These are phyloP conservation scores for Callospermophilus lateralis DNA, from an alignment of 2,113 vertebrate genomes.

Conservation along the genomic window DNA sequence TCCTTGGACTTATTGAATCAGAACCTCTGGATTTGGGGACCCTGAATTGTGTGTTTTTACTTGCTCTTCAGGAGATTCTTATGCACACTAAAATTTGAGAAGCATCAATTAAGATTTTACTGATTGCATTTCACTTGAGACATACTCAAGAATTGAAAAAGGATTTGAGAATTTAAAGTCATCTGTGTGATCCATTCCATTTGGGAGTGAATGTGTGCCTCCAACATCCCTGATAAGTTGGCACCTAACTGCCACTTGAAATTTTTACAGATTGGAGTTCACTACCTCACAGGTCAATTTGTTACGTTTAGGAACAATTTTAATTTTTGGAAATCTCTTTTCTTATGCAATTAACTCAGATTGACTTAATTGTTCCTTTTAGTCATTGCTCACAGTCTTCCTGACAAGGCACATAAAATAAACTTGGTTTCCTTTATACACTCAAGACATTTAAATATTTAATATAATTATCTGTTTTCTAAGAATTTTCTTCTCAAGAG, in stretches of 20 bases:
- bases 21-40: not conserved
- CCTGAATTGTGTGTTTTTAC: not conserved
- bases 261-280: not conserved
- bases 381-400: not conserved
- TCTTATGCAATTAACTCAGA: not conserved
- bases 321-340: not conserved
- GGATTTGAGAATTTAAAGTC: not conserved
- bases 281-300: not conserved
- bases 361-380: not conserved
- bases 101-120: not conserved
- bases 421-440: not conserved
- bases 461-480: not conserved
- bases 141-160: conserved; percentile 12
- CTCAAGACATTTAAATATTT: not conserved
- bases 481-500: conserved; percentile 18
- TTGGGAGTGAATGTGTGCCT: not conserved
- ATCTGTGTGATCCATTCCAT: not conserved
- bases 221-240: not conserved
- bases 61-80: not conserved
- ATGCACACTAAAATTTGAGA: not conserved
- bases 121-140: not conserved
- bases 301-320: not conserved
- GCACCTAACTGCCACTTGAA: not conserved
- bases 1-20: not conserved
- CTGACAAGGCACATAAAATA: not conserved